Percentiles rank a stretch among this genome's conserved stretches.
phyloP scores from a whole-genome alignment of 2,113 vertebrate species.

The Ginglymostoma cirratum region DNA sequence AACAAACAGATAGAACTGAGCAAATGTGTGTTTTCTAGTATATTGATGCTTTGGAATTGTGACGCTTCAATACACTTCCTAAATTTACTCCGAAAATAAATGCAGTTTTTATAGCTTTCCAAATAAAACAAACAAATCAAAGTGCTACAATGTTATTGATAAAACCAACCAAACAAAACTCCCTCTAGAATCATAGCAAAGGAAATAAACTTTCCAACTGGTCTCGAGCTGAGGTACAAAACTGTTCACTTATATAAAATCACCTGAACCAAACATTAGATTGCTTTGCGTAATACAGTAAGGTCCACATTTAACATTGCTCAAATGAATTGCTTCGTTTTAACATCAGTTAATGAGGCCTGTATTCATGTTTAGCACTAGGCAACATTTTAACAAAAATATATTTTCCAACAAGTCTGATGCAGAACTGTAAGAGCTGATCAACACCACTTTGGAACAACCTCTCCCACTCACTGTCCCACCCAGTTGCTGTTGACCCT shows the following conservation, averaged over 20 bases:
- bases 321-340: too few species aligned
- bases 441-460: too few species aligned
- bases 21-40: background rate
- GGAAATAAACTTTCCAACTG: background rate
- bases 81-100: background rate
- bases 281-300: background rate
- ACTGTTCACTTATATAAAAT: background rate
- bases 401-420: too few species aligned
- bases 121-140: conserved; percentile 27
- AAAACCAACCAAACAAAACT: too few species aligned
- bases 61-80: background rate
- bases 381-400: too few species aligned
- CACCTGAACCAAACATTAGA: background rate
- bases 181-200: background rate
- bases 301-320: too few species aligned
- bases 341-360: too few species aligned
- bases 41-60: background rate
- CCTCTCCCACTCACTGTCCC: too few species aligned
- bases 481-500: too few species aligned
- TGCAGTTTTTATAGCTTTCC: background rate
- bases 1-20: background rate
- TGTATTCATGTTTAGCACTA: too few species aligned
- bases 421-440: too few species aligned
- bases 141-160: background rate
- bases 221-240: background rate